Evolutionary conservation across 2,113 vertebrate genomes (phyloP), one percentile per base, ranked within the genome.

Genomic region (Colius striatus): DNA sequence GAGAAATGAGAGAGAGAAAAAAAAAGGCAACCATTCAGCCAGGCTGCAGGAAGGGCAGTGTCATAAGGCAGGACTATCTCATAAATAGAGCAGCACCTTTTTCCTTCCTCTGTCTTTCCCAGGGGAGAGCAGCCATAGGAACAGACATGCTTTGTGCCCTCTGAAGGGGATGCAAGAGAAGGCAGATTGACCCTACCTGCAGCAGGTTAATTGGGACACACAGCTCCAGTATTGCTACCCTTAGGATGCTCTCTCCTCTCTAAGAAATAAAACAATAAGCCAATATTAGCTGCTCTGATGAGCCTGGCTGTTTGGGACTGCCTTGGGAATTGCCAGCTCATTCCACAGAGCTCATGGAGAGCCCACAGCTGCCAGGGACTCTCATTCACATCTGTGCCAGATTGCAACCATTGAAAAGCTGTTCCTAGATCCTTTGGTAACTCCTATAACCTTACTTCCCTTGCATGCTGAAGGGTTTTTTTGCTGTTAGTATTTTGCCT

Each of bases 311-410:
- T 14, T 57, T 1, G 1, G 82, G 55, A 36, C 43, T 13, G 71
- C 72, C 48, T 63, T 84, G 75, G 89, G 82, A 92, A 83, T 67
- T 89, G 81, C 72, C 91, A 91, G 73, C 61, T 96, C 78, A 65
- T 47, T 82, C 78, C 92, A 16, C 3, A 1, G 8, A 66, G 22
- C 1, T 2, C 76, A 51, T 0, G 0, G 84, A 78, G 77, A 79
- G 73, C 57, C 60, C 73, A 75, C 80, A 32, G 92, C 47, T 89
- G 63, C 63, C 4, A 11, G 54, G 43, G 81, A 62, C 43, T 84
- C 71, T 88, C 77, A 48, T 27, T 81, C 82, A 87, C 61, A 34
- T 84, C 86, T 89, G 65, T 55, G 89, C 91, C 87, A 66, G 71
- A 32, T 55, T 94, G 65, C 85, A 72, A 4, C 62, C 72, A 6